These are phyloP conservation scores for Pterocles gutturalis DNA, from an alignment of 2,113 vertebrate species.

Conservation along the genomic window DNA sequence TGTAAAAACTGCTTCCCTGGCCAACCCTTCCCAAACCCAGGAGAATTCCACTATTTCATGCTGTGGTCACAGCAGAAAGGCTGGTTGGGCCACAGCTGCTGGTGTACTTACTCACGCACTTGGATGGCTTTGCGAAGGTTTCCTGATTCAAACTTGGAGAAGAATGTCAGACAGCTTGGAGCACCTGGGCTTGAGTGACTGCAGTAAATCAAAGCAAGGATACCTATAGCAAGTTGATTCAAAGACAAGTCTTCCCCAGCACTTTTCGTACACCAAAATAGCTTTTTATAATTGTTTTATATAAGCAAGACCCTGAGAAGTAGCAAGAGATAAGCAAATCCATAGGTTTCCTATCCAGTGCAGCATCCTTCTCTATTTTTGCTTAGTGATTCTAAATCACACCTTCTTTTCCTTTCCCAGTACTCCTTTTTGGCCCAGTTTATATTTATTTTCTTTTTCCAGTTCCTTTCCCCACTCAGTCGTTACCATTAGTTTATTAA, in stretches of 20 bases:
- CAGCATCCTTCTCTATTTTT: background rate
- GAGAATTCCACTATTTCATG: rapidly evolving
- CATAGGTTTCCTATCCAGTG: background rate
- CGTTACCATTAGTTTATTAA: background rate
- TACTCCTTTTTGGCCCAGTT: background rate
- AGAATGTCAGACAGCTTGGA: conserved; percentile 81
- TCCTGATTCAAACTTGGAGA: conserved; percentile 90
- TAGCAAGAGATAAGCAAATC: background rate
- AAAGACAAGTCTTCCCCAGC: background rate
- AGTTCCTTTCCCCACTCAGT: background rate
- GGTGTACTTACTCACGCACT: conserved; percentile 86
- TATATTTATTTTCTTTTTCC: background rate
- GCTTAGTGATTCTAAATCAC: background rate
- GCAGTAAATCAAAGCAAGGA: conserved; percentile 22
- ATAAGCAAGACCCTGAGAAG: background rate
- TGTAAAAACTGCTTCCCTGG: background rate
- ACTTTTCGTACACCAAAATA: background rate
- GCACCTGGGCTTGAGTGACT: conserved; percentile 67
- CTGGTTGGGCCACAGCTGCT: background rate
- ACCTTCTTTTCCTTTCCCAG: background rate
- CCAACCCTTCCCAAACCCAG: background rate
- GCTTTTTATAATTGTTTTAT: background rate
- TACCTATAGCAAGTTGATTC: background rate
- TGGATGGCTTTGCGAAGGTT: conserved; percentile 92
- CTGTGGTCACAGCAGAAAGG: background rate